These are phyloP conservation scores for Orussus abietinus DNA, from an alignment of 1,140 invertebrate species.

Conservation along the genomic window DNA sequence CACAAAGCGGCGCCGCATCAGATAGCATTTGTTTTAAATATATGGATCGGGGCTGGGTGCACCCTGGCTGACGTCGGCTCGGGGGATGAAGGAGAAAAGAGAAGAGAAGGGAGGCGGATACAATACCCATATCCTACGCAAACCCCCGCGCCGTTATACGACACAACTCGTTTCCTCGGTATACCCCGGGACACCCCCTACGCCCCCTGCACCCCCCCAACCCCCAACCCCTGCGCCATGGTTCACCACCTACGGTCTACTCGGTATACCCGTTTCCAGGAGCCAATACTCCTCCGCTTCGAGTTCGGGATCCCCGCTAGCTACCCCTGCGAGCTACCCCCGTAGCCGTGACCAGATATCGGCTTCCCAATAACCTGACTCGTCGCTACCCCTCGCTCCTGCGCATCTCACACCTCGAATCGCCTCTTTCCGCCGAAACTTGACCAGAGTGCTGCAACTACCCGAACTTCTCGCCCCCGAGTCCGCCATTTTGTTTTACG, in stretches of 20 bases:
- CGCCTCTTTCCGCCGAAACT: too few relatives aligned
- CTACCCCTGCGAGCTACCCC: constrained; percentile 10
- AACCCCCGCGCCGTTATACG: constrained; percentile 15
- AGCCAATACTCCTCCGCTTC: constrained; percentile 23
- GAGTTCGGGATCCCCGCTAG: constrained; percentile 16
- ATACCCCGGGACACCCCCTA: constrained; percentile 10
- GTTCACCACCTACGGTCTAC: too few relatives aligned
- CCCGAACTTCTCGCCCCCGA: too few relatives aligned
- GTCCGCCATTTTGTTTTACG: too few relatives aligned
- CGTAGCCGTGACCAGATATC: constrained; percentile 48
- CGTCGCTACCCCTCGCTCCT: constrained; percentile 21
- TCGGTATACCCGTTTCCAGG: constrained; percentile 30
- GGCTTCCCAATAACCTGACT: constrained; percentile 51
- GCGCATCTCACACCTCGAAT: too few relatives aligned
- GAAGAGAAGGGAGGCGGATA: constrained; percentile 15
- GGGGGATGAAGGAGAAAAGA: constrained; percentile 6
- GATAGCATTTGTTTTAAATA: constrained; percentile 55
- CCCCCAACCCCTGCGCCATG: too few relatives aligned
- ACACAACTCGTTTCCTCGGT: constrained; percentile 23
- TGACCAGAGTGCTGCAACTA: too few relatives aligned
- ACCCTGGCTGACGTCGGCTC: constrained; percentile 7
- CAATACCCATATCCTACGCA: constrained; percentile 21
- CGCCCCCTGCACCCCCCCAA: too few relatives aligned
- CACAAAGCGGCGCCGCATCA: constrained; percentile 49
- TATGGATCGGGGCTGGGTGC: constrained; percentile 41